Percentiles rank a stretch among this genome's conserved stretches.
Evolutionary conservation across 2,797 vertebrate species (phyloP).

Genomic region (Acanthis flammea): DNA sequence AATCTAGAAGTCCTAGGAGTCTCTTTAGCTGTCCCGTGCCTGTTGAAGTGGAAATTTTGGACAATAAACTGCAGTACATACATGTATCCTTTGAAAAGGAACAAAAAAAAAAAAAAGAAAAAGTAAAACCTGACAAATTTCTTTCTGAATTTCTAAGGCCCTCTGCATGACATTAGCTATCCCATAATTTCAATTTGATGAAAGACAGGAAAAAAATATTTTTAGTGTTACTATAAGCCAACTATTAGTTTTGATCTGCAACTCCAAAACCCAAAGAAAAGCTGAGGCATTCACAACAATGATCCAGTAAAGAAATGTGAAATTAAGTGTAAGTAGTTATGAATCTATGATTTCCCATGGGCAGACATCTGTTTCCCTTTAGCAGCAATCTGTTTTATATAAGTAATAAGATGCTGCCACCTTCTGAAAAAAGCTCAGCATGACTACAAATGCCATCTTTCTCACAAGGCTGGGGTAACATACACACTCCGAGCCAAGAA

Average conservation of each 20-base stretch:
- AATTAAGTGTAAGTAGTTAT: background rate
- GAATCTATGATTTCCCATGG: background rate
- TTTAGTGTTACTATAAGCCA: background rate
- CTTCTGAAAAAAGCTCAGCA: constrained; percentile 55
- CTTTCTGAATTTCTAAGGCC: background rate
- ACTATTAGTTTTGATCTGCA: background rate
- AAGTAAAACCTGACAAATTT: background rate
- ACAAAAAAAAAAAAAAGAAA: background rate
- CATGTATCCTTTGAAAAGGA: background rate
- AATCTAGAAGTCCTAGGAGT: background rate
- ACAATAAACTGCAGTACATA: background rate
- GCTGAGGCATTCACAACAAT: background rate
- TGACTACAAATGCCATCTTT: background rate
- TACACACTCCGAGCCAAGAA: background rate
- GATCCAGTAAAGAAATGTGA: background rate
- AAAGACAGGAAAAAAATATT: background rate
- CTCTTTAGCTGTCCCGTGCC: background rate
- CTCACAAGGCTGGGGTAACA: background rate
- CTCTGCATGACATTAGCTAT: background rate
- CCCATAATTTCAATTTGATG: background rate
- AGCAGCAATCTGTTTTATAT: background rate
- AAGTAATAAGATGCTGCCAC: constrained; percentile 63
- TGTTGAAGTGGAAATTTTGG: background rate
- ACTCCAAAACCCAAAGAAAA: background rate
- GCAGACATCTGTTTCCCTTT: background rate